Evolutionary conservation across 2,797 vertebrate genomes (phyloP), one percentile per base, ranked within the genome.

Genomic region (Denticeps clupeoides): DNA sequence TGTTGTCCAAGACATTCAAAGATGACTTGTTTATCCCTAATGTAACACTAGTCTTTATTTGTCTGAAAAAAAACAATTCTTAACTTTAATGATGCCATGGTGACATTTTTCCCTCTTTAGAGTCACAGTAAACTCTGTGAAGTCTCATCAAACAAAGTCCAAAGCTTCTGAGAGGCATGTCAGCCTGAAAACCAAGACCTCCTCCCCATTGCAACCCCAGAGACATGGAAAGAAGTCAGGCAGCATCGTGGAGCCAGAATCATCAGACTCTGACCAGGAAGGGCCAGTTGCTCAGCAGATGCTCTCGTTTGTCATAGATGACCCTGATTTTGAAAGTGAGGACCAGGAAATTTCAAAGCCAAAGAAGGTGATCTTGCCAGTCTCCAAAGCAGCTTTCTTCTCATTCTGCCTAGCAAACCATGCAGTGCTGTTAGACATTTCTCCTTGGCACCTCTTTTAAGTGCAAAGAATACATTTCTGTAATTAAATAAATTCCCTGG

Each of bases 261-360:
- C 55, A 4, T 85, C 85, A 0, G 85, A 87, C 50, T 85, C 84
- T 2, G 88, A 89, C 16, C 64, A 52, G 0, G 86, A 87, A 53
- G 82, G 84, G 22, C 83, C 84, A 13, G 70, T 82, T 1, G 79
- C 82, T 4, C 70, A 79, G 10, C 87, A 89, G 56, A 82, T 86
- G 80, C 76, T 89, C 12, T 90, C 88, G 1, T 90, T 87, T 2
- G 75, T 89, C 53, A 82, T 89, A 87, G 88, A 90, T 0, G 86
- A 90, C 59, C 88, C 86, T 0, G 87, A 89, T 65, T 90, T 87
- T 0, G 83, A 88, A 52, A 85, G 81, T 1, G 81, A 88, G 24
- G 82, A 79, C 5, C 73, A 78, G 0, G 80, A 76, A 12, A 49
- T 51, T 4, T 74, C 68, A 42, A 62, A 45, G 35, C 64, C 41